Evolutionary conservation across 2,113 vertebrate species (phyloP).

Genomic region (Riparia riparia): DNA sequence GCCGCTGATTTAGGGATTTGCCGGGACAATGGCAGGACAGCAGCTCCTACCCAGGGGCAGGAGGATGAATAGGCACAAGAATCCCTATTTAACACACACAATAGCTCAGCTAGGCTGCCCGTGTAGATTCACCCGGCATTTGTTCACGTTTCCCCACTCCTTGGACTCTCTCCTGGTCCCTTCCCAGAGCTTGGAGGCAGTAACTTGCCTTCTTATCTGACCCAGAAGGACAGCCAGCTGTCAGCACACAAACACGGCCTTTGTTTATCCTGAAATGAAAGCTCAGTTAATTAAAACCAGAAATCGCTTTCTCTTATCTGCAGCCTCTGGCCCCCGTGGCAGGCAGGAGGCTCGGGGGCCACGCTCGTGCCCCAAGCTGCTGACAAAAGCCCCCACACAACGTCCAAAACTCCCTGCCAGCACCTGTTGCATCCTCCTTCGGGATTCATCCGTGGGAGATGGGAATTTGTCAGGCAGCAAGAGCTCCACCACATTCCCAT

Average conservation of each 20-base stretch:
- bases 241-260: slow-evolving; percentile 62
- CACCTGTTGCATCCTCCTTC: not conserved
- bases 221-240: slow-evolving; percentile 64
- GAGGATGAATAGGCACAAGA: not conserved
- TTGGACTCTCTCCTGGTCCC: slow-evolving; percentile 41
- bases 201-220: slow-evolving; percentile 61
- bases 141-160: not conserved
- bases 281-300: slow-evolving; percentile 63
- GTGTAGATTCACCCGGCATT: not conserved
- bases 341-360: not conserved
- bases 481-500: not conserved
- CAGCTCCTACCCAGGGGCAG: not conserved
- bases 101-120: not conserved
- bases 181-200: slow-evolving; percentile 37
- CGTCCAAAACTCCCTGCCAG: not conserved
- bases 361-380: not conserved
- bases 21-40: not conserved
- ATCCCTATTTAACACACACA: not conserved
- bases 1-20: not conserved
- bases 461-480: not conserved
- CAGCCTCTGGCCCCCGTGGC: slow-evolving; percentile 12
- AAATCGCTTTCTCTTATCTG: slow-evolving; percentile 51
- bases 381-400: not conserved
- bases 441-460: not conserved
- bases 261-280: slow-evolving; percentile 60